Evolutionary conservation across 2,797 vertebrate species (phyloP).

Genomic region (Chloroceryle amazona): DNA sequence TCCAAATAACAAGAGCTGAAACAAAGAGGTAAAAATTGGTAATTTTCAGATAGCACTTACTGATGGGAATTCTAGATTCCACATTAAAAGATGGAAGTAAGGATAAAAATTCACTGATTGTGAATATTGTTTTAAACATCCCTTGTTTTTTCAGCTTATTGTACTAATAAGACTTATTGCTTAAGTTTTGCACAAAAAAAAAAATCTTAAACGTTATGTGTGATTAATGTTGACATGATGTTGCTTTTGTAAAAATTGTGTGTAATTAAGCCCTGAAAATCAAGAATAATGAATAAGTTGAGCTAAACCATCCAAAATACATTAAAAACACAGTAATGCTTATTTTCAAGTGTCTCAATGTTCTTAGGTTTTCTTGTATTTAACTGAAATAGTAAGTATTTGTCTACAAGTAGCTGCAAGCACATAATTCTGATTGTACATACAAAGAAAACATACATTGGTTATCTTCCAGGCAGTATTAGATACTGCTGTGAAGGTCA

Average conservation of each 20-base stretch:
- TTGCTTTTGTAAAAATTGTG: neutral
- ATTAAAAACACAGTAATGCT: neutral
- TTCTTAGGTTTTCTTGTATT: neutral
- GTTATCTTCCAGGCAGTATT: neutral
- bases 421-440: neutral
- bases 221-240: neutral
- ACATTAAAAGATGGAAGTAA: conserved; percentile 1
- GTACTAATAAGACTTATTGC: neutral
- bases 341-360: neutral
- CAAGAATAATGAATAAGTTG: neutral
- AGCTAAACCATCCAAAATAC: neutral
- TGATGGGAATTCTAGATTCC: conserved; percentile 27
- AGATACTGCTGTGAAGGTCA: neutral
- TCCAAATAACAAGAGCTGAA: neutral
- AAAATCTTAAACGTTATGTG: neutral
- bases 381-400: neutral
- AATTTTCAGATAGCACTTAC: conserved; percentile 51
- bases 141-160: conserved; percentile 20
- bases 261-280: conserved; percentile 8
- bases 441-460: neutral
- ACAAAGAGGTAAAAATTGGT: neutral
- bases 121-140: conserved; percentile 32
- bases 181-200: conserved; percentile 63
- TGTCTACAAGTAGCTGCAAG: neutral
- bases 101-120: conserved; percentile 26